A percentile compares a stretch with the other conserved stretches of the same genome.
Evolutionary conservation across 2,888 invertebrate species (phyloP).

Genomic region (Matsumyia berberina): DNA sequence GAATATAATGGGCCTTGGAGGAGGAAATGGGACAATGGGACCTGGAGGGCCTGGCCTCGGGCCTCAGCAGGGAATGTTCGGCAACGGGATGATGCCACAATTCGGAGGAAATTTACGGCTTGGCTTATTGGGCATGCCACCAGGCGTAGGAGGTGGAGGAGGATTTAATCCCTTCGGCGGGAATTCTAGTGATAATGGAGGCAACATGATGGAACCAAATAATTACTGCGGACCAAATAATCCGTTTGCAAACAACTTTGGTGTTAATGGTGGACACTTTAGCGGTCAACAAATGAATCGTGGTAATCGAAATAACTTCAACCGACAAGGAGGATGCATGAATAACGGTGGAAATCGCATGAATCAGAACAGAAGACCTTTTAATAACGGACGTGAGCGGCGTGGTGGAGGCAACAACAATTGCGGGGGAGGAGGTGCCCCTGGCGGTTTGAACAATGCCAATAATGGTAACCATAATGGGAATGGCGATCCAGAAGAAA

Average conservation of each 20-base stretch:
- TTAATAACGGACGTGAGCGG: conserved; percentile 85
- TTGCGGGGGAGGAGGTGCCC: conserved; percentile 77
- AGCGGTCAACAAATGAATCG: conserved; percentile 81
- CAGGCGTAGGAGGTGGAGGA: conserved; percentile 84
- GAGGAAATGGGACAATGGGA: conserved; percentile 26
- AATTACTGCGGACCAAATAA: conserved; percentile 79
- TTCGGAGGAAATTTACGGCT: conserved; percentile 84
- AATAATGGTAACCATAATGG: conserved; percentile 69
- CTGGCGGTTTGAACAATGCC: conserved; percentile 38
- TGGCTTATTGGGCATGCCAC: conserved; percentile 86
- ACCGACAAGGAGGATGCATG: conserved; percentile 29
- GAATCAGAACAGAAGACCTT: conserved; percentile 75
- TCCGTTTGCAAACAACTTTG: conserved; percentile 61
- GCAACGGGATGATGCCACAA: conserved; percentile 77
- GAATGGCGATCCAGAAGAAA: conserved; percentile 22
- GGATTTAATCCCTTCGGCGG: conserved; percentile 82
- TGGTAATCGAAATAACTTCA: conserved; percentile 77
- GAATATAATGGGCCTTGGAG: conserved; percentile 50
- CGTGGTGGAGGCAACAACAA: conserved; percentile 83
- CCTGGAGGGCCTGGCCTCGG: conserved; percentile 6
- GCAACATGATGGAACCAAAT: conserved; percentile 79
- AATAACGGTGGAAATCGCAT: conserved; percentile 44
- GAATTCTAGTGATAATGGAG: conserved; percentile 84
- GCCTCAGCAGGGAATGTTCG: conserved; percentile 51
- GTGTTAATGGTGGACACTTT: conserved; percentile 45